Evolutionary conservation across 1,140 invertebrate species (phyloP).

Genomic region (Sarcophaga bullata): DNA sequence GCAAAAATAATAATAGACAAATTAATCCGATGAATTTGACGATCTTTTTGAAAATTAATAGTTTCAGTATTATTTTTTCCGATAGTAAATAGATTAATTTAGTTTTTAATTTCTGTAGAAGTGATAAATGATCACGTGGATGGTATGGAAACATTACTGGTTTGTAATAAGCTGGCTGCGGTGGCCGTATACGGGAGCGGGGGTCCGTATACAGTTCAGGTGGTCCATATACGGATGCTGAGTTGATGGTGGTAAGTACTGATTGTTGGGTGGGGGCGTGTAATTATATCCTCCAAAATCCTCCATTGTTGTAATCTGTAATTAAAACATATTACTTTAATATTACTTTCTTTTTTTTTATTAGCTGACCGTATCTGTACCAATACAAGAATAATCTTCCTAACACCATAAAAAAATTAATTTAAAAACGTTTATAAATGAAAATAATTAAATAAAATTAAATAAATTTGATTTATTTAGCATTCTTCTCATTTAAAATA

Average conservation of each 20-base stretch:
- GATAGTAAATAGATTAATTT: conserved; percentile 77
- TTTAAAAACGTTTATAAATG: no score
- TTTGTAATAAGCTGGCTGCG: conserved; percentile 63
- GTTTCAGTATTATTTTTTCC: conserved; percentile 77
- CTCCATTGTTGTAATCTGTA: neutral
- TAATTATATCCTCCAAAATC: conserved; percentile 57
- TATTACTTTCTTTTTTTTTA: no score
- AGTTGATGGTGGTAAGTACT: conserved; percentile 57
- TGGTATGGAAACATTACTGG: conserved; percentile 64
- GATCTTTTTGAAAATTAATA: conserved; percentile 81
- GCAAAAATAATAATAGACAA: conserved; percentile 78
- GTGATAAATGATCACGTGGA: conserved; percentile 66
- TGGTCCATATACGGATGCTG: conserved; percentile 55
- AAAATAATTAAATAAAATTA: no score
- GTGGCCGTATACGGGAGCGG: conserved; percentile 56
- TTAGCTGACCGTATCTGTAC: no score
- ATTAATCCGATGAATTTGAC: conserved; percentile 80
- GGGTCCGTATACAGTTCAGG: conserved; percentile 47
- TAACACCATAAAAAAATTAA: no score
- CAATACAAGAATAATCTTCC: no score
- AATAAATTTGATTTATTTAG: no score
- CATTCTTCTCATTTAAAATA: neutral
- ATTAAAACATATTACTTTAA: neutral
- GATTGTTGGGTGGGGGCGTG: conserved; percentile 60
- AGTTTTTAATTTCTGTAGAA: conserved; percentile 72